These are phyloP conservation scores for Odontamblyopus rebecca DNA, from an alignment of 2,797 vertebrate genomes.

Conservation along the genomic window DNA sequence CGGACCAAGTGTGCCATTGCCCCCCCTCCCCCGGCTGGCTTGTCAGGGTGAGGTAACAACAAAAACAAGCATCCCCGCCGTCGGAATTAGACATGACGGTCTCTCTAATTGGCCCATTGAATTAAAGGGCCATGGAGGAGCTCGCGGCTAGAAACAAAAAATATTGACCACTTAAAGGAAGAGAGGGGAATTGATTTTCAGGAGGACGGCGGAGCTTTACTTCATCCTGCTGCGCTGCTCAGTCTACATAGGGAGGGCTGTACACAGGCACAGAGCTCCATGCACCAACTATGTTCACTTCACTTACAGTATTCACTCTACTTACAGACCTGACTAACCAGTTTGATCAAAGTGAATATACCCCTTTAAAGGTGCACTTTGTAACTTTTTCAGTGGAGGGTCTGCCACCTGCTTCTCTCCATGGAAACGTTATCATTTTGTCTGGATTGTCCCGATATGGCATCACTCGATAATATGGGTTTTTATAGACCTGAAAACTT, in stretches of 20 bases:
- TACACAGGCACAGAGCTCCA: slow-evolving; percentile 26
- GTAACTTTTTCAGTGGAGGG: too few relatives aligned
- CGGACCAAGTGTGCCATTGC: slow-evolving; percentile 45
- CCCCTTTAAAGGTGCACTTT: too few relatives aligned
- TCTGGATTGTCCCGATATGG: too few relatives aligned
- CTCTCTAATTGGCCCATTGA: slow-evolving; percentile 95
- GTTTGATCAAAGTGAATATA: background rate
- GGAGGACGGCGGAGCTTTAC: slow-evolving; percentile 80
- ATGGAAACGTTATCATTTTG: too few relatives aligned
- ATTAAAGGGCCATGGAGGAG: slow-evolving; percentile 85
- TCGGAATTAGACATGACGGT: slow-evolving; percentile 90
- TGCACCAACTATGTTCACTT: background rate
- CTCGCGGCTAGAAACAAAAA: slow-evolving; percentile 84
- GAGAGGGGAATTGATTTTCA: slow-evolving; percentile 90
- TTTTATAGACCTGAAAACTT: too few relatives aligned
- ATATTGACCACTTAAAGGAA: slow-evolving; percentile 96
- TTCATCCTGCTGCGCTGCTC: slow-evolving; percentile 73
- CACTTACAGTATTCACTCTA: background rate
- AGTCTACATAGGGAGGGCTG: background rate
- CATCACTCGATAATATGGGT: too few relatives aligned
- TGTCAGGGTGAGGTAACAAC: slow-evolving; percentile 88
- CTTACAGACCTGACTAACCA: background rate
- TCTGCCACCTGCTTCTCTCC: too few relatives aligned
- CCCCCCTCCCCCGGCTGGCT: slow-evolving; percentile 41
- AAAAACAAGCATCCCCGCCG: slow-evolving; percentile 82